phyloP scores from a whole-genome alignment of 2,888 invertebrate genomes.

The Acrobeloides nanus region DNA sequence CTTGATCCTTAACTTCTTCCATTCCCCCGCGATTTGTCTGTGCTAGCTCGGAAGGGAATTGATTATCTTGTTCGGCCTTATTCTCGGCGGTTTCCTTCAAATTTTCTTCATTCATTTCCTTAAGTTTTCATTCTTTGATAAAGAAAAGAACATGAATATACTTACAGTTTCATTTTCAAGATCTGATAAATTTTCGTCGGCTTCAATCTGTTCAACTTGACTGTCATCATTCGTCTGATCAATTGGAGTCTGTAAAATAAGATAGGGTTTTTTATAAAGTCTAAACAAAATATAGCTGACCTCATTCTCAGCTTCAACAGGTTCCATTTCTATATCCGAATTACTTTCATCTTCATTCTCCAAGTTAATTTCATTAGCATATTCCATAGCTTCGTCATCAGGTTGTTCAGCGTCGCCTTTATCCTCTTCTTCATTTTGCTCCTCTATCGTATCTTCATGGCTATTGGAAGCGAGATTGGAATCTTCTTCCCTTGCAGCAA shows the following conservation, averaged over 20 bases:
- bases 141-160: too few species aligned
- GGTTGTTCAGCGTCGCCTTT: constrained; percentile 50
- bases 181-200: too few species aligned
- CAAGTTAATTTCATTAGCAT: constrained; percentile 20
- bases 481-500: constrained; percentile 61
- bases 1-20: constrained; percentile 5
- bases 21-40: neutral
- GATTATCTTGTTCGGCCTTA: neutral
- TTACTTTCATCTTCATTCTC: constrained; percentile 18
- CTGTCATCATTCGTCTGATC: too few species aligned
- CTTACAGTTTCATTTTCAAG: too few species aligned
- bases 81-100: neutral
- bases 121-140: constrained; percentile 32
- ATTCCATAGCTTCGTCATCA: constrained; percentile 19
- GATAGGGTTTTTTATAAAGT: too few species aligned
- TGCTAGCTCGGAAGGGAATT: neutral
- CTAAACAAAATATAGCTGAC: too few species aligned
- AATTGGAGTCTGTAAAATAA: too few species aligned
- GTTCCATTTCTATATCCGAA: constrained; percentile 43
- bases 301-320: constrained; percentile 7
- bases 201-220: too few species aligned
- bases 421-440: constrained; percentile 33
- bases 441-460: constrained; percentile 61
- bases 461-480: constrained; percentile 69
- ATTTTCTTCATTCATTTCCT: neutral